A percentile compares a stretch with the other conserved stretches of the same genome.
phyloP scores from a whole-genome alignment of 2,888 invertebrate genomes.

The Tinea pellionella region DNA sequence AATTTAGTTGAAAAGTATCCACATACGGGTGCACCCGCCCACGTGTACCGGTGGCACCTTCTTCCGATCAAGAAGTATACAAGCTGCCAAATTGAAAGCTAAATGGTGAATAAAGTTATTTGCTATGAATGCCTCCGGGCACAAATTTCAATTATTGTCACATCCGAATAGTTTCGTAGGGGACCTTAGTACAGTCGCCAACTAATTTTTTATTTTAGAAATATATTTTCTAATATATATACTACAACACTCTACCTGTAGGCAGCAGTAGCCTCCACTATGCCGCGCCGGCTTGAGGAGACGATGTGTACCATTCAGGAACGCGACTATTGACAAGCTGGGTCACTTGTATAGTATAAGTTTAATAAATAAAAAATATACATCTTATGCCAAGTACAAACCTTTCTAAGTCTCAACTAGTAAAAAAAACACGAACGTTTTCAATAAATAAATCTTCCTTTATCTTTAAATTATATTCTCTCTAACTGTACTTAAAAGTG shows the following conservation, averaged over 20 bases:
- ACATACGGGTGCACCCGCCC: neutral
- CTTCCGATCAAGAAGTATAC: slow-evolving; percentile 41
- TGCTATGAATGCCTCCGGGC: slow-evolving; percentile 69
- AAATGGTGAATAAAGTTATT: slow-evolving; percentile 67
- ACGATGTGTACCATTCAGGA: too few relatives aligned
- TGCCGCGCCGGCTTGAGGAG: too few relatives aligned
- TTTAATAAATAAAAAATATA: too few relatives aligned
- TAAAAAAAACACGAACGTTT: neutral
- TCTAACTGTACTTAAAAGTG: slow-evolving; percentile 44
- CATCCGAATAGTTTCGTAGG: slow-evolving; percentile 67
- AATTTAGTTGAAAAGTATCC: neutral
- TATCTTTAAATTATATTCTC: neutral
- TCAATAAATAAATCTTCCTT: neutral
- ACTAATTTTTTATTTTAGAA: too few relatives aligned
- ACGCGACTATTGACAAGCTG: too few relatives aligned
- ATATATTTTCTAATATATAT: too few relatives aligned
- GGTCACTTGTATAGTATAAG: too few relatives aligned
- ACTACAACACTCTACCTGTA: too few relatives aligned
- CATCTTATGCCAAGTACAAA: too few relatives aligned
- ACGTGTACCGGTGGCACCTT: slow-evolving; percentile 19
- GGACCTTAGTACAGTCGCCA: slow-evolving; percentile 33
- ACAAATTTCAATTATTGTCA: slow-evolving; percentile 69
- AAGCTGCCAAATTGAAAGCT: slow-evolving; percentile 53
- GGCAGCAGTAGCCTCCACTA: too few relatives aligned
- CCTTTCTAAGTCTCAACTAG: too few relatives aligned